phyloP scores from a whole-genome alignment of 2,113 vertebrate genomes.

The Limnothrissa miodon region DNA sequence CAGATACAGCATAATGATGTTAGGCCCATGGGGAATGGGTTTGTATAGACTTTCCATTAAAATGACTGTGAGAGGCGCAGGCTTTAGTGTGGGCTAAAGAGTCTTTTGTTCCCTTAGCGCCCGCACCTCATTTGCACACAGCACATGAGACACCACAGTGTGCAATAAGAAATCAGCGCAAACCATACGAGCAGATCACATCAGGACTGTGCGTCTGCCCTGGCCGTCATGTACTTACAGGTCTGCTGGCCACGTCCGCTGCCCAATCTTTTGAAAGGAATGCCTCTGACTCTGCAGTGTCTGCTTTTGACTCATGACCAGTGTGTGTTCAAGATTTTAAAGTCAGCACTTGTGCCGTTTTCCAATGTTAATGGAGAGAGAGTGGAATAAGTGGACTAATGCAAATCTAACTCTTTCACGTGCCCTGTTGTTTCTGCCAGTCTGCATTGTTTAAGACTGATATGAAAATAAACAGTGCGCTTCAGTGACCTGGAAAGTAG shows the following conservation, averaged over 20 bases:
- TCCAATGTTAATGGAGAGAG: not conserved
- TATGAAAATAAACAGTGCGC: constrained; percentile 8
- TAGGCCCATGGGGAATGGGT: not conserved
- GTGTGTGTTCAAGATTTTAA: not conserved
- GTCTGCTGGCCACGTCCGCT: not conserved
- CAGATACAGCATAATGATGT: not conserved
- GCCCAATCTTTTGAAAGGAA: not conserved
- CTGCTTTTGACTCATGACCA: not conserved
- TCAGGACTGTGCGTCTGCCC: not conserved
- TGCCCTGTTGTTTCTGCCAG: not conserved
- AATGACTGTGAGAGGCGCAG: not conserved
- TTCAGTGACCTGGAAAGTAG: not conserved
- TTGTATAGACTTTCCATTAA: not conserved
- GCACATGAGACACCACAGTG: not conserved
- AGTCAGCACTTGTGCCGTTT: not conserved
- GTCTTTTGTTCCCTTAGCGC: not conserved
- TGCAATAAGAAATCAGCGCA: not conserved
- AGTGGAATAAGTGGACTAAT: not conserved
- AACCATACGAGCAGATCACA: not conserved
- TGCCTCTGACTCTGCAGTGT: not conserved
- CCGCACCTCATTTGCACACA: not conserved
- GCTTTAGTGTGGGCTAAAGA: not conserved
- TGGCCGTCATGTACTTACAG: not conserved
- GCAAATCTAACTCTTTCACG: not conserved
- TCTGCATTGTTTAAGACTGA: not conserved